Evolutionary conservation across 2,113 vertebrate genomes (phyloP).

Genomic region (Deroptyus accipitrinus): DNA sequence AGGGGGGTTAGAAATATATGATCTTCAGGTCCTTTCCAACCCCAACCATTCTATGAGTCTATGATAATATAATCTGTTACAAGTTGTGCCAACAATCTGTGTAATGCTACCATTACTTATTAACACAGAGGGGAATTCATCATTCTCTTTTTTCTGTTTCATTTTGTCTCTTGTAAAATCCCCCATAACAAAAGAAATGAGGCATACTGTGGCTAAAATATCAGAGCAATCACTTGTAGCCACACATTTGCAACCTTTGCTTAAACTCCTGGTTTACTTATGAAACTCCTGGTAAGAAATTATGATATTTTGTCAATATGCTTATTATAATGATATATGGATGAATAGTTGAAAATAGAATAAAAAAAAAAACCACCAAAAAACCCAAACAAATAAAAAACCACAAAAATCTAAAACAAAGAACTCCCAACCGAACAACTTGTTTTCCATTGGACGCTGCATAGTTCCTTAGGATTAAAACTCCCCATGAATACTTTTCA

Average conservation of each 20-base stretch:
- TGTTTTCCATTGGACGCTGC: not conserved
- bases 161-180: not conserved
- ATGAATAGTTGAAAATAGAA: not conserved
- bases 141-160: not conserved
- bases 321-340: not conserved
- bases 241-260: not conserved
- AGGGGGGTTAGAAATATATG: no score
- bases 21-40: no score
- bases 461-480: not conserved
- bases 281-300: not conserved
- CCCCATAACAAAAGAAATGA: not conserved
- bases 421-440: not conserved
- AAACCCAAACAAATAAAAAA: no score
- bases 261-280: not conserved
- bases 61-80: not conserved
- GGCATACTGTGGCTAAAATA: not conserved
- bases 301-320: not conserved
- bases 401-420: no score
- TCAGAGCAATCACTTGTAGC: not conserved
- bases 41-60: no score
- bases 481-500: not conserved
- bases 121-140: not conserved
- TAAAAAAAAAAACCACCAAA: no score
- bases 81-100: not conserved
- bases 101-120: not conserved